Evolutionary conservation across 2,888 invertebrate species (phyloP).

Genomic region (Acanthosepion lycidas): DNA sequence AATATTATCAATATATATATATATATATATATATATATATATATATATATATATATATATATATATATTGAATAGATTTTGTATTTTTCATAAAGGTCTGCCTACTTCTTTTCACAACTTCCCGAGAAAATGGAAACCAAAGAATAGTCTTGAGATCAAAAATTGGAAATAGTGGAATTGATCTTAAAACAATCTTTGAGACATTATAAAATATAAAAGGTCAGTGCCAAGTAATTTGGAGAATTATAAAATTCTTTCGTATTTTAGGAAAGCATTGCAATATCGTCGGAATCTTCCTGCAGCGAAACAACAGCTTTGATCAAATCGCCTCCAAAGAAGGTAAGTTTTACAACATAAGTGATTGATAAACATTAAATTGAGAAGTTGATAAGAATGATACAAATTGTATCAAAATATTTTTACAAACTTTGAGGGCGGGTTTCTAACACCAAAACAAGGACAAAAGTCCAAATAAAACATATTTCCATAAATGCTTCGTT

Average conservation of each 20-base stretch:
- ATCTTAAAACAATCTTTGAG: background rate
- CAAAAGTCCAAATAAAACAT: too few relatives aligned
- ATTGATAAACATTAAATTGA: background rate
- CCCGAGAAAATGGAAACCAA: too few relatives aligned
- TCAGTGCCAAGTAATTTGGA: background rate
- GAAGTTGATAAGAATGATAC: background rate
- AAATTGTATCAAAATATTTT: background rate
- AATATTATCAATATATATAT: too few relatives aligned
- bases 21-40: too few relatives aligned
- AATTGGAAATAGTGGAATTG: background rate
- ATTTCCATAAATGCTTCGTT: too few relatives aligned
- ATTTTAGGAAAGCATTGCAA: background rate
- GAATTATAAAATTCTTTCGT: background rate
- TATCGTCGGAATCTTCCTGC: background rate
- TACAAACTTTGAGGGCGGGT: background rate
- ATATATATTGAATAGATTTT: too few relatives aligned
- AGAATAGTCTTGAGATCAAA: too few relatives aligned
- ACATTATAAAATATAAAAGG: background rate
- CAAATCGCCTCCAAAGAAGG: background rate
- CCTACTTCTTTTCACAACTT: too few relatives aligned
- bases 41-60: too few relatives aligned
- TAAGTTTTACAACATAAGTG: background rate
- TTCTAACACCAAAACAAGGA: too few relatives aligned
- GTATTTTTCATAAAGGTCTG: background rate
- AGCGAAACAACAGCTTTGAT: background rate